Evolutionary conservation across 2,797 vertebrate species (phyloP).

Genomic region (Mareca strepera): DNA sequence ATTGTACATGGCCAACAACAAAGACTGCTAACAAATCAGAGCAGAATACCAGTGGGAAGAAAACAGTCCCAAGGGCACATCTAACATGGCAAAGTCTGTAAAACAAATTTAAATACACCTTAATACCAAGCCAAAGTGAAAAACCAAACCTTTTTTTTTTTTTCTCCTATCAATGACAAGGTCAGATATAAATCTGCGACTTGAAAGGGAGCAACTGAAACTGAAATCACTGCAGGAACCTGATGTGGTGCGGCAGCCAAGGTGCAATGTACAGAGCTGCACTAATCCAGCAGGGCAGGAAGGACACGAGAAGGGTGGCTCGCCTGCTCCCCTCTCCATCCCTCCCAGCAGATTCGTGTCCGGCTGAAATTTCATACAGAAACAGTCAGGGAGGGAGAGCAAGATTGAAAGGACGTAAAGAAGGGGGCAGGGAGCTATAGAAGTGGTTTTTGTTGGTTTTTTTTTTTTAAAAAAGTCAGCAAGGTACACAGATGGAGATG

Average conservation of each 20-base stretch:
- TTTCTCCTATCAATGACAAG: neutral
- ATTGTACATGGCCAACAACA: neutral
- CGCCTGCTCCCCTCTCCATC: neutral
- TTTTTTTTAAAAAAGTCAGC: neutral
- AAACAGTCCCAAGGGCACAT: neutral
- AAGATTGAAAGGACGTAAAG: neutral
- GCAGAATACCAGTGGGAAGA: neutral
- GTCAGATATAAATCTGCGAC: neutral
- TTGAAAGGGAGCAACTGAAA: neutral
- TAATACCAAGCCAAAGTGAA: neutral
- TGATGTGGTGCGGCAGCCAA: fast-evolving
- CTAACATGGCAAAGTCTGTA: neutral
- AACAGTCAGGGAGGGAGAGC: neutral
- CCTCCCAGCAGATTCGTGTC: fast-evolving
- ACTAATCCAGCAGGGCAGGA: neutral
- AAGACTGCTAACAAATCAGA: neutral
- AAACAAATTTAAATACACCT: neutral
- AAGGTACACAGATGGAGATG: neutral
- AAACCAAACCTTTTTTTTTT: neutral
- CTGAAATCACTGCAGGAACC: neutral
- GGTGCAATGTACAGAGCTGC: neutral
- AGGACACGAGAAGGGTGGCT: neutral
- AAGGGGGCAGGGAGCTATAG: neutral
- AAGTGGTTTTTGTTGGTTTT: too few species aligned
- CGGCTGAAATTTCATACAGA: neutral